A percentile compares a stretch with the other conserved stretches of the same genome.
These are phyloP conservation scores for Gadopsis marmoratus DNA, from an alignment of 2,797 vertebrate species.

Conservation along the genomic window DNA sequence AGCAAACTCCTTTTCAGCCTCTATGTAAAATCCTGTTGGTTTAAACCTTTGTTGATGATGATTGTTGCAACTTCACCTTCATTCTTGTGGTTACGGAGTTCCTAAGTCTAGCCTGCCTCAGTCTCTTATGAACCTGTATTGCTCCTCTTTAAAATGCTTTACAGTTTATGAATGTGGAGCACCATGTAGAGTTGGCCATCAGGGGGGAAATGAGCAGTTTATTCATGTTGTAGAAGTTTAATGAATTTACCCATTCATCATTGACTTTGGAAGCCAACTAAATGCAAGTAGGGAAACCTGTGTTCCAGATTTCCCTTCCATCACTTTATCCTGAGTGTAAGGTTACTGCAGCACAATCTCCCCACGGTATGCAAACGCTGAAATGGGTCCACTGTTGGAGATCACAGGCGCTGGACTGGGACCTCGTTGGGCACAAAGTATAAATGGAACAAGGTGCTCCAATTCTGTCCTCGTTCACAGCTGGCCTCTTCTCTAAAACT, in stretches of 20 bases:
- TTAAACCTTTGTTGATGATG: background rate
- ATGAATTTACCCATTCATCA: conserved; percentile 43
- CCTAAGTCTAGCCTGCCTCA: background rate
- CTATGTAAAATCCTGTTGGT: background rate
- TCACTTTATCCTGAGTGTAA: conserved; percentile 46
- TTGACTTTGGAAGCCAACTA: conserved; percentile 34
- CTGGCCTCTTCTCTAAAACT: conserved; percentile 73
- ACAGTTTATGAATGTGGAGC: background rate
- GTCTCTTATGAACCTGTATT: background rate
- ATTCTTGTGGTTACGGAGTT: background rate
- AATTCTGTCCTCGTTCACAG: conserved; percentile 82
- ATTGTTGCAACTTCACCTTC: background rate
- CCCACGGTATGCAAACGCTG: conserved; percentile 46
- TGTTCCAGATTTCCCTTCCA: conserved; percentile 59
- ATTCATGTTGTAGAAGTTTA: conserved; percentile 14
- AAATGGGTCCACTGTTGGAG: conserved; percentile 68
- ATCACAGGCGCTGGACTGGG: conserved; percentile 64
- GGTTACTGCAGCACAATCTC: conserved; percentile 64
- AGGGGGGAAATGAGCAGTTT: conserved; percentile 4
- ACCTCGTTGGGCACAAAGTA: conserved; percentile 70
- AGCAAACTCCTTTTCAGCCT: background rate
- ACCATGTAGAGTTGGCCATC: background rate
- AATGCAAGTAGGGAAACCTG: conserved; percentile 34
- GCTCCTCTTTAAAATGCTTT: background rate
- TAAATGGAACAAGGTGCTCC: conserved; percentile 84